phyloP scores from a whole-genome alignment of 2,797 vertebrate genomes.

The Tamandua tetradactyla region DNA sequence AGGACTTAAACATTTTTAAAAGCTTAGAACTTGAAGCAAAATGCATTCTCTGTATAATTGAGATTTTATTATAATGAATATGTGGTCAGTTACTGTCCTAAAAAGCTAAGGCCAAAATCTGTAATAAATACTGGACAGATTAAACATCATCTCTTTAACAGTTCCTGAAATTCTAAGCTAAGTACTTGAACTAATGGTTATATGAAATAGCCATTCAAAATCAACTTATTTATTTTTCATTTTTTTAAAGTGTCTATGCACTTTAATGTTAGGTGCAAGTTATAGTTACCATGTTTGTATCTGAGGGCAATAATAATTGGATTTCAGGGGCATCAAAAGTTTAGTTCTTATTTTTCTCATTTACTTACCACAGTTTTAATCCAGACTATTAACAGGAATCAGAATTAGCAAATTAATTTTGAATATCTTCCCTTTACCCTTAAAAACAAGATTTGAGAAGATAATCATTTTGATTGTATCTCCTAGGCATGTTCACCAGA shows the following conservation, averaged over 20 bases:
- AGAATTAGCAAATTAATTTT: background rate
- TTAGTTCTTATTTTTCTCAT: constrained; percentile 4
- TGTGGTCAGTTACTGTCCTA: background rate
- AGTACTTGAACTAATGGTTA: background rate
- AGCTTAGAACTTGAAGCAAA: constrained; percentile 7
- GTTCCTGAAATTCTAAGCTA: constrained; percentile 2
- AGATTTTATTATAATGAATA: background rate
- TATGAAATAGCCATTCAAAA: background rate
- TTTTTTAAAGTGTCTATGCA: background rate
- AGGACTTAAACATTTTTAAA: background rate
- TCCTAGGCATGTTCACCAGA: constrained; percentile 95
- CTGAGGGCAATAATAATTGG: background rate
- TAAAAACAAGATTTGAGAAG: constrained; percentile 83
- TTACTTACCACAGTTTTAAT: background rate
- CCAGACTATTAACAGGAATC: background rate
- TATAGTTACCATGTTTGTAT: background rate
- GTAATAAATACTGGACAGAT: background rate
- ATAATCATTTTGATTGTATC: constrained; percentile 74
- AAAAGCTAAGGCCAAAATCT: constrained; percentile 37
- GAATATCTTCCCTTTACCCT: background rate
- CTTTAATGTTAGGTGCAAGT: background rate
- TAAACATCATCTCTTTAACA: background rate
- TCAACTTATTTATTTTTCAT: background rate
- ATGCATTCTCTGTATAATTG: background rate
- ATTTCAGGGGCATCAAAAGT: background rate